Conservation (phyloP, 2,888 invertebrate species). For the Cantharis flavilabris region DNA sequence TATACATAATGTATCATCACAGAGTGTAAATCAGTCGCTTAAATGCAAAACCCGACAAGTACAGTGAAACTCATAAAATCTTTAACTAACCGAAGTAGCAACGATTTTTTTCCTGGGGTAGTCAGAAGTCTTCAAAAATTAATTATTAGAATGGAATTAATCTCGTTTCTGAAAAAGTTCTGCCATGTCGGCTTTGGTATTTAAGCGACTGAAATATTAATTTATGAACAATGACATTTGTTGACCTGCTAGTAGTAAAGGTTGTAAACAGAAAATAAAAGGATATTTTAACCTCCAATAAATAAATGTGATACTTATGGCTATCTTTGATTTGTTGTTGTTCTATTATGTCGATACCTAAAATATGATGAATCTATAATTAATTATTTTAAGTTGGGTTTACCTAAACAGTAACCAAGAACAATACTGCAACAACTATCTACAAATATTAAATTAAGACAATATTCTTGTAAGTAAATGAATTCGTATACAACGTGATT, state of each 20-base stretch:
- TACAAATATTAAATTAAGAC: background rate
- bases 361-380: background rate
- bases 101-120: too few relatives aligned
- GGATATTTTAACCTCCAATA: too few relatives aligned
- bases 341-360: background rate
- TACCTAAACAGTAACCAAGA: background rate
- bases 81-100: too few relatives aligned
- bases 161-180: too few relatives aligned
- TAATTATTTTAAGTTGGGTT: background rate
- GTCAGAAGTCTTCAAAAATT: too few relatives aligned
- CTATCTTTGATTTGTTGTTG: background rate
- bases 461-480: background rate
- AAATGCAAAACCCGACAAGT: too few relatives aligned
- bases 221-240: constrained; percentile 33
- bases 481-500: background rate
- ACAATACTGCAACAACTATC: background rate
- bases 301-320: background rate
- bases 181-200: too few relatives aligned
- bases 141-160: too few relatives aligned
- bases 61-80: too few relatives aligned
- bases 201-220: too few relatives aligned
- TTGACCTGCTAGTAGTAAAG: constrained; percentile 30
- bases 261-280: constrained; percentile 4
- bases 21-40: too few relatives aligned
- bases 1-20: too few relatives aligned